These are phyloP conservation scores for Cyprinodon brontotheroides DNA, from an alignment of 2,113 vertebrate genomes.

Conservation along the genomic window DNA sequence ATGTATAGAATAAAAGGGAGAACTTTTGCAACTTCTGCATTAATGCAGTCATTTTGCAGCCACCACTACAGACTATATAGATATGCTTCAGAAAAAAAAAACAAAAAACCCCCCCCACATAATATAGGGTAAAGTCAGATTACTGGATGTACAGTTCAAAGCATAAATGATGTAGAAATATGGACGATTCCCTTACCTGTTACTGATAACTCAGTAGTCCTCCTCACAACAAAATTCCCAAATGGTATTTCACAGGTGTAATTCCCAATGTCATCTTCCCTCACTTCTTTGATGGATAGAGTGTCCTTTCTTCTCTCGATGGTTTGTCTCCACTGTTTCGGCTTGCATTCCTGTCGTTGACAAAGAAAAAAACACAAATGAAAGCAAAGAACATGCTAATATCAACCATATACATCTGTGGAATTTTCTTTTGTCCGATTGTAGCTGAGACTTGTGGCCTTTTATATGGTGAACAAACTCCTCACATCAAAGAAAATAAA, in stretches of 20 bases:
- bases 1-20: neutral
- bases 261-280: slow-evolving; percentile 98
- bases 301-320: slow-evolving; percentile 88
- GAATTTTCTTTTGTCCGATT: neutral
- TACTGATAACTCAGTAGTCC: slow-evolving; percentile 95
- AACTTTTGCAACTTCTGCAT: neutral
- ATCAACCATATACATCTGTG: slow-evolving; percentile 2
- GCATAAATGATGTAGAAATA: neutral
- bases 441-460: neutral
- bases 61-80: neutral
- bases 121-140: neutral
- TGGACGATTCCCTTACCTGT: slow-evolving; percentile 84
- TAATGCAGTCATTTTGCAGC: neutral
- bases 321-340: slow-evolving; percentile 90
- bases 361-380: neutral
- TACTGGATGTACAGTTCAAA: neutral
- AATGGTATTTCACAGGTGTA: slow-evolving; percentile 97
- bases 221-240: slow-evolving; percentile 93
- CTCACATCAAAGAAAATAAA: neutral
- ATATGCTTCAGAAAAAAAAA: neutral
- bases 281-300: slow-evolving; percentile 91
- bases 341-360: slow-evolving; percentile 87
- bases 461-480: neutral
- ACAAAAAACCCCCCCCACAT: neutral
- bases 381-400: slow-evolving; percentile 3